phyloP scores from a whole-genome alignment of 2,113 vertebrate genomes.

The Puntigrus tetrazona region DNA sequence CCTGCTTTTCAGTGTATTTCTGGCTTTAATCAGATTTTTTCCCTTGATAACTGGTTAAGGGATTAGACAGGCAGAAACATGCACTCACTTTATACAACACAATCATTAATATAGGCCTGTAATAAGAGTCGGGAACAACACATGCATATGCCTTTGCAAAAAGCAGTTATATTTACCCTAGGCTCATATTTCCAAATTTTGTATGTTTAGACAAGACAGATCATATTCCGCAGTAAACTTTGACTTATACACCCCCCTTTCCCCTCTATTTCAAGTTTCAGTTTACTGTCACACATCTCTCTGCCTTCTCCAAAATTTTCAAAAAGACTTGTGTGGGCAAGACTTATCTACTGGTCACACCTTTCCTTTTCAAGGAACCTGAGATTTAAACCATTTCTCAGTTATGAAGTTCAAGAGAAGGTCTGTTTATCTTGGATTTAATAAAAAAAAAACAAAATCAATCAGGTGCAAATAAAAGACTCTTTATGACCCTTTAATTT shows the following conservation, averaged over 20 bases:
- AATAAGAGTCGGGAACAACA: background rate
- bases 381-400: background rate
- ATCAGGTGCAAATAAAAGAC: background rate
- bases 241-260: background rate
- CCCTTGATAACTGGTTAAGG: background rate
- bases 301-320: background rate
- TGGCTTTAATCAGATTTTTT: background rate
- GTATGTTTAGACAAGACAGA: background rate
- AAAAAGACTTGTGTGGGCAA: slow-evolving; percentile 51
- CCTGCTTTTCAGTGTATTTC: background rate
- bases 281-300: slow-evolving; percentile 43
- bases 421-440: background rate
- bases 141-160: background rate
- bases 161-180: background rate
- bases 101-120: background rate
- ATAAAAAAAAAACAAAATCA: background rate
- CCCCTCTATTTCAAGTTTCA: background rate
- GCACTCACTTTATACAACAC: background rate
- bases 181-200: background rate
- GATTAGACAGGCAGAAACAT: background rate
- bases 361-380: background rate
- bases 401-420: background rate
- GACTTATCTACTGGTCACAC: background rate
- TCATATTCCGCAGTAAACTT: background rate
- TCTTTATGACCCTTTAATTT: background rate